These are phyloP conservation scores for Allacma fusca DNA, from an alignment of 2,888 invertebrate genomes.

Conservation along the genomic window DNA sequence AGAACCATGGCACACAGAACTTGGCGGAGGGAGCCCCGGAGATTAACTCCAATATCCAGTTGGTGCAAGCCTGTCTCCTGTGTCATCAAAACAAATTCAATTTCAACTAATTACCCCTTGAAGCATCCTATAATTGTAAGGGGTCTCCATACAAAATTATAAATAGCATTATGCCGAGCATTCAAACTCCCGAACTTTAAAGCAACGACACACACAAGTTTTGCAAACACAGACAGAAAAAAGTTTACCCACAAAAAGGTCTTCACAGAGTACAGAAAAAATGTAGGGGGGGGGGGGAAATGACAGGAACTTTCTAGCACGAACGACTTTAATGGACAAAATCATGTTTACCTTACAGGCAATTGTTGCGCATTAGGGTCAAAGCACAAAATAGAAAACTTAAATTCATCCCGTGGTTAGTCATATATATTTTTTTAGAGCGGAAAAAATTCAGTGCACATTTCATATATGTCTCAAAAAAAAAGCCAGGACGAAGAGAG, in stretches of 20 bases:
- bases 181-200: no score
- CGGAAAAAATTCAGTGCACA: no score
- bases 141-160: no score
- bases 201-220: no score
- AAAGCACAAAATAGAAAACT: background rate
- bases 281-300: background rate
- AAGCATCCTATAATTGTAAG: background rate
- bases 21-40: constrained; percentile 79
- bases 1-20: constrained; percentile 86
- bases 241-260: no score
- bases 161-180: no score
- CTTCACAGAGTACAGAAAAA: no score
- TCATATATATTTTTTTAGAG: no score
- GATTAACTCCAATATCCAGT: constrained; percentile 75
- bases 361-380: background rate
- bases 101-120: constrained; percentile 25
- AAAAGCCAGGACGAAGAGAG: no score
- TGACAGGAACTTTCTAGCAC: background rate
- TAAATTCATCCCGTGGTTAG: background rate
- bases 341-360: background rate
- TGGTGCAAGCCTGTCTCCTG: constrained; percentile 79
- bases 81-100: constrained; percentile 25
- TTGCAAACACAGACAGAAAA: no score
- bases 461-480: no score
- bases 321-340: background rate